Conservation (phyloP, 2,888 invertebrate genomes). For the Cerastoderma edule region DNA sequence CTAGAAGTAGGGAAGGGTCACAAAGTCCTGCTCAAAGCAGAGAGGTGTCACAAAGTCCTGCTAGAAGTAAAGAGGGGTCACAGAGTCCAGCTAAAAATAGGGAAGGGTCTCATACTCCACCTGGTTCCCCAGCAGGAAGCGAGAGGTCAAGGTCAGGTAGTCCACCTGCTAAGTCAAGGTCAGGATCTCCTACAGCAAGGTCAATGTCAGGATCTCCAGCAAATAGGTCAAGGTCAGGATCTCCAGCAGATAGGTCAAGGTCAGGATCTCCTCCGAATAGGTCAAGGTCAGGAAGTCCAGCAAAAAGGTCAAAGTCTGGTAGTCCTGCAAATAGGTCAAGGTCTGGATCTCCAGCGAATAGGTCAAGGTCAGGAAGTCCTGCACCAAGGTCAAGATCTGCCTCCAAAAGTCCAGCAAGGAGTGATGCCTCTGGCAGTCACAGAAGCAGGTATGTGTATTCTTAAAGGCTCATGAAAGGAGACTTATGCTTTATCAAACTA, state of each 20-base stretch:
- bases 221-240: conserved; percentile 39
- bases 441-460: conserved; percentile 39
- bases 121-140: conserved; percentile 40
- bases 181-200: conserved; percentile 44
- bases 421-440: conserved; percentile 43
- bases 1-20: conserved; percentile 43
- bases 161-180: conserved; percentile 31
- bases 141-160: conserved; percentile 45
- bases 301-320: conserved; percentile 43
- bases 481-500: no score
- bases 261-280: conserved; percentile 47
- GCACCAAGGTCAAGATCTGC: conserved; percentile 43
- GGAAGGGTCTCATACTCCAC: conserved; percentile 56
- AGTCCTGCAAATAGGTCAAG: conserved; percentile 44
- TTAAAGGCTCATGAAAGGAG: no score
- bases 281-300: conserved; percentile 46
- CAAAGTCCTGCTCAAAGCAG: conserved; percentile 32
- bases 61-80: conserved; percentile 46
- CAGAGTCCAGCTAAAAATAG: conserved; percentile 49
- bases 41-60: conserved; percentile 40
- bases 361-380: conserved; percentile 51
- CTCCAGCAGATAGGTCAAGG: conserved; percentile 33
- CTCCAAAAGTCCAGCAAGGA: conserved; percentile 52
- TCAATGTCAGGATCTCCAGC: conserved; percentile 58
- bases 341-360: conserved; percentile 44